A percentile compares a stretch with the other conserved stretches of the same genome.
phyloP scores from a whole-genome alignment of 2,113 vertebrate genomes.

The Serilophus lunatus region DNA sequence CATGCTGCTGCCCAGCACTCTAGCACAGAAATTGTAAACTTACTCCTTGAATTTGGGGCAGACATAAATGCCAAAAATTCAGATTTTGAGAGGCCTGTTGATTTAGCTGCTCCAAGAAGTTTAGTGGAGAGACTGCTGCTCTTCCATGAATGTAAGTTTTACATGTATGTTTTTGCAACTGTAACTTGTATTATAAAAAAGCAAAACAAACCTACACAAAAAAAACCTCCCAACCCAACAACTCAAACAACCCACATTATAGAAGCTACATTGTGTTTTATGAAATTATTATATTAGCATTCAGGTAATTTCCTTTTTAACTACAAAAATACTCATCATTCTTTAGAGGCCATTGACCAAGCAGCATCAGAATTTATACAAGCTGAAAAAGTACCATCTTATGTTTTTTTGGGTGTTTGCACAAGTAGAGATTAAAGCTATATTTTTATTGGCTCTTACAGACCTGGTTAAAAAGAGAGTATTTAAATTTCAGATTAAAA shows the following conservation, averaged over 20 bases:
- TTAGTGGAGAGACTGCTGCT: slow-evolving; percentile 85
- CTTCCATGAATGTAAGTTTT: slow-evolving; percentile 83
- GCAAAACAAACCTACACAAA: background rate
- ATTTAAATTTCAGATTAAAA: background rate
- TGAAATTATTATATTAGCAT: background rate
- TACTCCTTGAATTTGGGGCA: slow-evolving; percentile 93
- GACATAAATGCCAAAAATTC: slow-evolving; percentile 88
- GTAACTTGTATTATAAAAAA: background rate
- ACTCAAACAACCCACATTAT: background rate
- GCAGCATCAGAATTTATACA: background rate
- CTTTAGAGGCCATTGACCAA: background rate
- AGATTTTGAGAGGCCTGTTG: slow-evolving; percentile 85
- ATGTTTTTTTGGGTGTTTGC: background rate
- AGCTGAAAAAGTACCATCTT: background rate
- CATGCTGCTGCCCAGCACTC: slow-evolving; percentile 88
- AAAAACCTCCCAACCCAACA: background rate
- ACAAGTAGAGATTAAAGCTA: background rate
- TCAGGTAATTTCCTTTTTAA: background rate
- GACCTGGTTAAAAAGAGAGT: background rate
- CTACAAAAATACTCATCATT: background rate
- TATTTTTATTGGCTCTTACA: background rate
- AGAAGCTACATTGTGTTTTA: background rate
- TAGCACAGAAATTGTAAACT: slow-evolving; percentile 79
- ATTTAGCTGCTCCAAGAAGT: slow-evolving; percentile 84
- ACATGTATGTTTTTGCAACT: background rate